These are phyloP conservation scores for Uria lomvia DNA, from an alignment of 2,113 vertebrate species.

Conservation along the genomic window DNA sequence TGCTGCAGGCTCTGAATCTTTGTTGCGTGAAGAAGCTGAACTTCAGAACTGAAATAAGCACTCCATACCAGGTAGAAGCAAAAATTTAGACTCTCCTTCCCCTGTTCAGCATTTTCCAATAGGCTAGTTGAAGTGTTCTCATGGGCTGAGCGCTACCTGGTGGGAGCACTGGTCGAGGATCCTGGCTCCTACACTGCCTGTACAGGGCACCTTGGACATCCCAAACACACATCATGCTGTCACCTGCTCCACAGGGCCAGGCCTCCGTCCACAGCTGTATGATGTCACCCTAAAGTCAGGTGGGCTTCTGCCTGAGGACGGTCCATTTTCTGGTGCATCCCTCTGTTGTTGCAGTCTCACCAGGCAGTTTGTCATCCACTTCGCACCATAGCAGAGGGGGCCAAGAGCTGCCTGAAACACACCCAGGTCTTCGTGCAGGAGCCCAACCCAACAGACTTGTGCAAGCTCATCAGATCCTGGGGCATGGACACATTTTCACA, in stretches of 20 bases:
- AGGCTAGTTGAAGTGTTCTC: background rate
- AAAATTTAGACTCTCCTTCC: background rate
- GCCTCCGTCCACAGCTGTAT: background rate
- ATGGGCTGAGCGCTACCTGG: background rate
- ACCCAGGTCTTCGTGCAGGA: accelerated
- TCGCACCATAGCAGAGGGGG: background rate
- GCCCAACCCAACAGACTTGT: background rate
- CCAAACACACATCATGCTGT: background rate
- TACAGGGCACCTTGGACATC: background rate
- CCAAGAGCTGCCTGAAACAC: background rate
- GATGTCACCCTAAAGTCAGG: background rate
- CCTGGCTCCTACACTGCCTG: background rate
- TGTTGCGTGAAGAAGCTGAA: accelerated
- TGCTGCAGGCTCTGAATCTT: accelerated
- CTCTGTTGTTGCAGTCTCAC: background rate
- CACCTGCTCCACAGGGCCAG: background rate
- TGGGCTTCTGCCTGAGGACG: background rate
- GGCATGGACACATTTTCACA: background rate
- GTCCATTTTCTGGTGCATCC: background rate
- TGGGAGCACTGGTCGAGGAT: background rate
- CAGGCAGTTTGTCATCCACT: accelerated
- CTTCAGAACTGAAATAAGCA: background rate
- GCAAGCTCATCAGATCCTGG: background rate
- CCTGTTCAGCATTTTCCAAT: background rate
- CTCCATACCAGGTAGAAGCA: background rate